These are phyloP conservation scores for Caenorhabditis sinica DNA, from an alignment of 2,888 invertebrate species.

Conservation along the genomic window DNA sequence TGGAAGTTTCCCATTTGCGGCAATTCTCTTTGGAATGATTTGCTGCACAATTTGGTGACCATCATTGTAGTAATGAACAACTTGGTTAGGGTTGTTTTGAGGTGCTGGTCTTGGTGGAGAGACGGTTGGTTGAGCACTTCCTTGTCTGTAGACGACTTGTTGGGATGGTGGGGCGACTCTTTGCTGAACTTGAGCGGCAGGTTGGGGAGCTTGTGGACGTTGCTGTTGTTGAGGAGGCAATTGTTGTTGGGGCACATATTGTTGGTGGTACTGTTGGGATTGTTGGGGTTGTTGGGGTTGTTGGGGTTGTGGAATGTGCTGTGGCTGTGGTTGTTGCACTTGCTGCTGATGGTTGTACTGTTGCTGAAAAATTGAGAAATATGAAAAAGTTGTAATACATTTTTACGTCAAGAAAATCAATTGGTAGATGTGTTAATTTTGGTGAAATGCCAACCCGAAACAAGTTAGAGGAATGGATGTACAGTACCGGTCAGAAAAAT, in stretches of 20 bases:
- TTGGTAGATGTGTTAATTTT: background rate
- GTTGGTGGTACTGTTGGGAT: background rate
- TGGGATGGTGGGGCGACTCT: conserved; percentile 1
- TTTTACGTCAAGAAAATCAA: background rate
- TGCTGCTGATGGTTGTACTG: conserved; percentile 29
- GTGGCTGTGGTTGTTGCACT: conserved; percentile 8
- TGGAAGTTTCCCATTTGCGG: conserved; percentile 45
- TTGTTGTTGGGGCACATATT: background rate
- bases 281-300: conserved; percentile 13
- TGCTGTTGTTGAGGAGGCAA: too few relatives aligned
- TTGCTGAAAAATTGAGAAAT: background rate
- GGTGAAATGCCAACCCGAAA: too few relatives aligned
- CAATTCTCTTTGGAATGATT: conserved; percentile 54
- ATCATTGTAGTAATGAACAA: conserved; percentile 62
- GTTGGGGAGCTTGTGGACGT: background rate
- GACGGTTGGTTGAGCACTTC: conserved; percentile 30
- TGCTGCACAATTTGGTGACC: conserved; percentile 60
- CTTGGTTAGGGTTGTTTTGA: conserved; percentile 50
- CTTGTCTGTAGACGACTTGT: conserved; percentile 34
- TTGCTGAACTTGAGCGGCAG: conserved; percentile 2
- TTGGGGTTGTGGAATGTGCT: conserved; percentile 16
- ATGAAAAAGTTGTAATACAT: background rate
- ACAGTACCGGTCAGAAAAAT: too few relatives aligned
- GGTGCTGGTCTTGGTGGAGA: background rate
- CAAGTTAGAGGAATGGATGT: too few relatives aligned